Percentiles rank a stretch among this genome's conserved stretches.
Evolutionary conservation across 1,140 invertebrate species (phyloP).

Genomic region (Bombus superbus): DNA sequence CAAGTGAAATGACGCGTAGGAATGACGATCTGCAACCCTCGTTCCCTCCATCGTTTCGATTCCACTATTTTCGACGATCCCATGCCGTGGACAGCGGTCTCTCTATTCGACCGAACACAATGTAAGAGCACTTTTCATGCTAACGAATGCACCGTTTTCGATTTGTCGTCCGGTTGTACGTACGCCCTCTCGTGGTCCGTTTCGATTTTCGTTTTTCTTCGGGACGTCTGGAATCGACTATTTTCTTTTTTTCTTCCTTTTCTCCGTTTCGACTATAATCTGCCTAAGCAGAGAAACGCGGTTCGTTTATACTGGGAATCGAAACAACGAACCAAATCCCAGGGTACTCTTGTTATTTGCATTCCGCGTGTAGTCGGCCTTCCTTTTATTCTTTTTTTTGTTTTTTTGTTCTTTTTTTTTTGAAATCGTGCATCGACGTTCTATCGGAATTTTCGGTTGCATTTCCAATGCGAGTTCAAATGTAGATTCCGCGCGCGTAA

Average conservation of each 20-base stretch:
- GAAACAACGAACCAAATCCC: background rate
- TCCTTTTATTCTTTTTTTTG: background rate
- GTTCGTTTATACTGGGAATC: background rate
- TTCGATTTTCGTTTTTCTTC: conserved; percentile 1
- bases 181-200: background rate
- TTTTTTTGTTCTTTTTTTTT: no score
- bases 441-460: conserved; percentile 22
- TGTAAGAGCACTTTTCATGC: conserved; percentile 61
- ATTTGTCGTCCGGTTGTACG: conserved; percentile 25
- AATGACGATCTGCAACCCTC: conserved; percentile 44
- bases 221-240: background rate
- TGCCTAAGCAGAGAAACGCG: background rate
- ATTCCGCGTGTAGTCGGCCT: background rate
- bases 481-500: background rate
- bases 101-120: conserved; percentile 20
- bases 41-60: conserved; percentile 38
- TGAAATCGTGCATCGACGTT: no score
- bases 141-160: conserved; percentile 33
- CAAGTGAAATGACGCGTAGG: conserved; percentile 54
- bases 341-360: background rate
- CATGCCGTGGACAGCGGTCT: conserved; percentile 8
- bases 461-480: background rate
- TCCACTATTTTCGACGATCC: conserved; percentile 44
- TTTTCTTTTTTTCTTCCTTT: background rate
- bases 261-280: background rate